phyloP scores from a whole-genome alignment of 2,797 vertebrate genomes.

The Thaleichthys pacificus region DNA sequence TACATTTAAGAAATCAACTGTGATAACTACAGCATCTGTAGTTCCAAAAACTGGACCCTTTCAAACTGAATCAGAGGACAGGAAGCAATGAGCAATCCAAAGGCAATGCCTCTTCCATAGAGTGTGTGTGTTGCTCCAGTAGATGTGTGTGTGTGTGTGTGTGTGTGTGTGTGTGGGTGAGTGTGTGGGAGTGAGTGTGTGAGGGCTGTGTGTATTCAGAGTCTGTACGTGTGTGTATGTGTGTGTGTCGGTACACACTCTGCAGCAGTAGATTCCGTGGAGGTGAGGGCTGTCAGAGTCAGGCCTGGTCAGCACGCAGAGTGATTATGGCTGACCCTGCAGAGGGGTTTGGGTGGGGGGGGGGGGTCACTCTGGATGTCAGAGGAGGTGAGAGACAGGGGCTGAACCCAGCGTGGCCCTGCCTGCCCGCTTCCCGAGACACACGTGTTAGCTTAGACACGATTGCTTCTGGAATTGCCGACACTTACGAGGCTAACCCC shows the following conservation, averaged over 20 bases:
- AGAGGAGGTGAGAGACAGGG: conserved; percentile 34
- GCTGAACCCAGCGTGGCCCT: conserved; percentile 51
- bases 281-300: conserved; percentile 12
- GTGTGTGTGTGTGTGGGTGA: not conserved
- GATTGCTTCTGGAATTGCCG: conserved; percentile 64
- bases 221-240: not conserved
- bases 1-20: not conserved
- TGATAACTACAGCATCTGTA: not conserved
- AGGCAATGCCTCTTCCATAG: not conserved
- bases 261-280: conserved; percentile 14
- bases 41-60: not conserved
- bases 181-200: not conserved
- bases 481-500: conserved; percentile 58
- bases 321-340: conserved; percentile 43
- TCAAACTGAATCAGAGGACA: not conserved
- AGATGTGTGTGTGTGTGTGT: not conserved
- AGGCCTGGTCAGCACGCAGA: conserved; percentile 25
- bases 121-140: not conserved
- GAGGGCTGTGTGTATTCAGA: not conserved
- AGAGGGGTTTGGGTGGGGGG: not conserved
- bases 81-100: conserved; percentile 1
- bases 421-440: conserved; percentile 42
- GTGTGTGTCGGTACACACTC: conserved; percentile 11
- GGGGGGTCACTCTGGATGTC: conserved; percentile 33
- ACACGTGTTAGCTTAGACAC: conserved; percentile 57